Evolutionary conservation across 2,113 vertebrate species (phyloP), one percentile per base, ranked within the genome.

Genomic region (Paedocypris sp.): DNA sequence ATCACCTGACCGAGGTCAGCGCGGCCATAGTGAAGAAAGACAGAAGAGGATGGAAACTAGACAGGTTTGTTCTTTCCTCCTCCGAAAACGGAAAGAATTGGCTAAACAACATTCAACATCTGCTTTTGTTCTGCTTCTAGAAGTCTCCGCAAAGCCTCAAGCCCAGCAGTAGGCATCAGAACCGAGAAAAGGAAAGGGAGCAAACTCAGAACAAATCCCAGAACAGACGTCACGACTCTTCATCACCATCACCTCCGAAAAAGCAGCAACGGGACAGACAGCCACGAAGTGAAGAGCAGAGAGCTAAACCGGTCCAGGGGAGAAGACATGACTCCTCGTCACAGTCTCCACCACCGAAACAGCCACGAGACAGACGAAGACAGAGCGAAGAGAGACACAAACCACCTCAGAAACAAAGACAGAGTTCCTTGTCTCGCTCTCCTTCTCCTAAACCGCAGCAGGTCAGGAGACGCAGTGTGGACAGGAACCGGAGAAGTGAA

Each of bases 1-100:
- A 49, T 80, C 83, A 0, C 74, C 80, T 2, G 81, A 77, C 8
- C 69, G 75, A 32, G 77, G 76, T 57, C 62, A 71, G 2, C 62
- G 50, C 0, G 76, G 58, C 2, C 46, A 52, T 4, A 72, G 76
- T 41, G 76, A 78, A 6, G 66, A 47, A 18, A 78, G 75, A 19
- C 71, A 76, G 1, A 73, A 61, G 1, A 68, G 38, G 18, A 69
- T 43, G 5, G 64, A 39, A 32, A 60, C 70, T 0, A 74, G 77
- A 6, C 62, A 67, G 73, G 82, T 85, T n/a, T n/a, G n/a, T n/a
- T n/a, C n/a, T n/a, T n/a, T n/a, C n/a, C n/a, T n/a, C n/a, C n/a
- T n/a, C n/a, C n/a, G n/a, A n/a, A n/a, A n/a, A n/a, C n/a, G n/a
- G n/a, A n/a, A n/a, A n/a, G n/a, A n/a, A n/a, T n/a, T 68, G 3